These are phyloP conservation scores for Chaetorhynchus papuensis DNA, from an alignment of 2,113 vertebrate genomes.

Conservation along the genomic window DNA sequence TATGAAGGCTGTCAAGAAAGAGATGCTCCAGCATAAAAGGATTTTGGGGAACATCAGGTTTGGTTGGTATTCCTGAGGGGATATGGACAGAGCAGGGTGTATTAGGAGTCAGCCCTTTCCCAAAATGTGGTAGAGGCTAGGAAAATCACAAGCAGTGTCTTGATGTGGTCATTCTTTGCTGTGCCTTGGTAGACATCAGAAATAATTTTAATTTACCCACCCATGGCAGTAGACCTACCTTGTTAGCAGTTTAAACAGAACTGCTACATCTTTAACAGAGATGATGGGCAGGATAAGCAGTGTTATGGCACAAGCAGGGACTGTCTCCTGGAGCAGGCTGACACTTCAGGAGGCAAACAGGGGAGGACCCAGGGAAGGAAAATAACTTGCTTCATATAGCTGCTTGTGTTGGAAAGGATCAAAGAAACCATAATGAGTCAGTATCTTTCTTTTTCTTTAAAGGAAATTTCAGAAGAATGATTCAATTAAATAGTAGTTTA, in stretches of 20 bases:
- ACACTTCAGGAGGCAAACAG: background rate
- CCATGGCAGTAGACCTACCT: background rate
- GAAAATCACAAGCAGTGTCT: background rate
- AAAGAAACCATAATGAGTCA: slow-evolving; percentile 23
- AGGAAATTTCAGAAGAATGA: slow-evolving; percentile 30
- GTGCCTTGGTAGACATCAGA: background rate
- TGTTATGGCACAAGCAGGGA: background rate
- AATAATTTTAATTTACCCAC: background rate
- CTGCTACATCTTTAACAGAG: background rate
- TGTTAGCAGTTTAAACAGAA: background rate
- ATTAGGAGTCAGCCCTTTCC: background rate
- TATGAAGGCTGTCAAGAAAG: background rate
- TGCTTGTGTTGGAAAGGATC: slow-evolving; percentile 16
- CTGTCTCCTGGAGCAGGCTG: background rate
- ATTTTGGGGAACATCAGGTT: background rate
- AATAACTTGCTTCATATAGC: background rate
- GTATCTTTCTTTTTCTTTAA: slow-evolving; percentile 14
- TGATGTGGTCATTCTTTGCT: background rate
- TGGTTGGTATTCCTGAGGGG: background rate
- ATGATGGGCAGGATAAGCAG: background rate
- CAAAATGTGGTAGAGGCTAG: background rate
- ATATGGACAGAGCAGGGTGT: background rate
- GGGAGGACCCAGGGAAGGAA: background rate
- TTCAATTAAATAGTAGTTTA: slow-evolving; percentile 39
- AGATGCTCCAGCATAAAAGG: background rate